A percentile compares a stretch with the other conserved stretches of the same genome.
Conservation (phyloP, 2,113 vertebrate species). For the Nothoprocta perdicaria region DNA sequence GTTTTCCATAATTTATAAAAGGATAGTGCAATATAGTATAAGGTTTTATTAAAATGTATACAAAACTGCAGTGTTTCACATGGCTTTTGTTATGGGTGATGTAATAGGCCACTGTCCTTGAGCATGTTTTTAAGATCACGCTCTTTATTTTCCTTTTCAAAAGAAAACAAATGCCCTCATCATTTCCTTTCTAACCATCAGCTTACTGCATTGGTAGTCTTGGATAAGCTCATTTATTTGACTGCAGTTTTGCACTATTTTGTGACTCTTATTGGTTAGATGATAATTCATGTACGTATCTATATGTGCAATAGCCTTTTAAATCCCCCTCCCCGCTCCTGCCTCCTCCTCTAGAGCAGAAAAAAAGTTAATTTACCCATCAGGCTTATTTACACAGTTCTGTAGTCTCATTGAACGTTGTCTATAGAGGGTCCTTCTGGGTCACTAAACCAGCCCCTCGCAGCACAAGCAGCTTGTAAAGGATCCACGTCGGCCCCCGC, state of each 20-base stretch:
- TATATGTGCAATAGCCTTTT: background rate
- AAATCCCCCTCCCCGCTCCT: background rate
- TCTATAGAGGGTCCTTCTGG: slow-evolving; percentile 38
- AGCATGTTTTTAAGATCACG: background rate
- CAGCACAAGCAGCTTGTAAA: background rate
- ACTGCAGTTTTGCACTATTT: background rate
- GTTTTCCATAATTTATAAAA: background rate
- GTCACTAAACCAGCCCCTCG: slow-evolving; percentile 8
- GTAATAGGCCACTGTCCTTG: background rate
- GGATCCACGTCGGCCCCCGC: background rate
- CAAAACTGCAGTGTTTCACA: background rate
- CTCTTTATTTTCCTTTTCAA: background rate
- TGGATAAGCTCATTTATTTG: background rate
- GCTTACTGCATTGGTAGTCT: background rate
- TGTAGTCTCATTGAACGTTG: background rate
- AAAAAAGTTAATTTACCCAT: background rate
- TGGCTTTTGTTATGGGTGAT: background rate
- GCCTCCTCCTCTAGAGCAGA: background rate
- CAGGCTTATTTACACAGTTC: slow-evolving; percentile 26
- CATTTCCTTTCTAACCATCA: background rate
- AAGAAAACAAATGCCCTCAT: background rate
- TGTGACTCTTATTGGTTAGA: background rate
- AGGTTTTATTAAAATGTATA: background rate
- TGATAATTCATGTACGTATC: background rate
- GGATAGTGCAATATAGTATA: background rate